phyloP scores from a whole-genome alignment of 2,888 invertebrate species.

The Leucophenga maculata region DNA sequence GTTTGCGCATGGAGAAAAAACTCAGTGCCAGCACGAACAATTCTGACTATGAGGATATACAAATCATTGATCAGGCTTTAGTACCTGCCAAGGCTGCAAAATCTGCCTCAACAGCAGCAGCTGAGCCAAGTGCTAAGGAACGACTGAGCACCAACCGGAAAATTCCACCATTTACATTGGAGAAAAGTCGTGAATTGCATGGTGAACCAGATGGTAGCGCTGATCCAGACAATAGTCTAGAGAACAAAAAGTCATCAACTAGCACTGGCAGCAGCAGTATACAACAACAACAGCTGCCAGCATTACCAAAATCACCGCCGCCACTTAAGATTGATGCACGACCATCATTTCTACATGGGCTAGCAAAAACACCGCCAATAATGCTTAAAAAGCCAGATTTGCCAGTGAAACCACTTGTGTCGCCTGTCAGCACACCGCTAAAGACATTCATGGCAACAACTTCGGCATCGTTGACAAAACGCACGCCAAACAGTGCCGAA shows the following conservation, averaged over 20 bases:
- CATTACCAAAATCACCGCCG: constrained; percentile 76
- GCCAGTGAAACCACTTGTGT: constrained; percentile 79
- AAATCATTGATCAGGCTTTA: constrained; percentile 62
- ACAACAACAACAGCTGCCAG: constrained; percentile 73
- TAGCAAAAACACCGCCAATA: constrained; percentile 72
- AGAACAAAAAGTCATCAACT: constrained; percentile 75
- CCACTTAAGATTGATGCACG: constrained; percentile 73
- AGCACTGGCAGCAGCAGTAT: constrained; percentile 25
- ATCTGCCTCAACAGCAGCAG: constrained; percentile 32
- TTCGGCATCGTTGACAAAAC: constrained; percentile 63
- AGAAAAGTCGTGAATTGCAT: constrained; percentile 82
- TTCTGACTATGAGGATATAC: constrained; percentile 72
- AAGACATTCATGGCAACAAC: constrained; percentile 73
- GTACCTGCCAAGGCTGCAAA: constrained; percentile 28
- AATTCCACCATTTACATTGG: constrained; percentile 60
- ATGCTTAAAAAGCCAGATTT: constrained; percentile 78
- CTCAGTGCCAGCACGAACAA: constrained; percentile 69
- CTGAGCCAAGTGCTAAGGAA: constrained; percentile 2
- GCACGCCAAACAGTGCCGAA: constrained; percentile 69
- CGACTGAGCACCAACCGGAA: not conserved
- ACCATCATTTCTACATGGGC: constrained; percentile 82
- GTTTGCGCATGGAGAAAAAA: constrained; percentile 63
- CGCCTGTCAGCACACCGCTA: constrained; percentile 71
- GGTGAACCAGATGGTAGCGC: constrained; percentile 91
- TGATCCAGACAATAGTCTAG: constrained; percentile 80